Evolutionary conservation across 2,113 vertebrate species (phyloP).

Genomic region (Hiodon alosoides): DNA sequence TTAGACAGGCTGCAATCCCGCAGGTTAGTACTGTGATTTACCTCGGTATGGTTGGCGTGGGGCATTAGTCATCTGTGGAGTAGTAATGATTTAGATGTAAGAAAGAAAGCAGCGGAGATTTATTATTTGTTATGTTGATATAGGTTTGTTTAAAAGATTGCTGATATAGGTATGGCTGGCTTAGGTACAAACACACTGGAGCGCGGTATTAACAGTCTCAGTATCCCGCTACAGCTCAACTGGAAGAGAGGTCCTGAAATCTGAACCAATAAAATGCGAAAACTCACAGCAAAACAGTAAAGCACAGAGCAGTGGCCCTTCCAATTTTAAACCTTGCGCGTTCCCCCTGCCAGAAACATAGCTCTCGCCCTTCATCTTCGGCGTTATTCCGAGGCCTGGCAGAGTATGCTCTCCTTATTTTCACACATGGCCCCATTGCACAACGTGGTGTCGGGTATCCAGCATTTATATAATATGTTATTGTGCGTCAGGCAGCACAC

Average conservation of each 20-base stretch:
- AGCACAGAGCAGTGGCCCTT: conserved; percentile 14
- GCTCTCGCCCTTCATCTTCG: conserved; percentile 34
- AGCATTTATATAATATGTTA: conserved; percentile 40
- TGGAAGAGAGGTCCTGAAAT: conserved; percentile 6
- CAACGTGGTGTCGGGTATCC: conserved; percentile 44
- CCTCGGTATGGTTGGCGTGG: neutral
- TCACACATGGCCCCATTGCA: conserved; percentile 41
- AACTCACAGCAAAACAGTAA: conserved; percentile 16
- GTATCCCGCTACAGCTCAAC: neutral
- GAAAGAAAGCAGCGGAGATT: neutral
- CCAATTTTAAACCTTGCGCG: conserved; percentile 40
- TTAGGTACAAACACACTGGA: too few species aligned
- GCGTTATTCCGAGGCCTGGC: conserved; percentile 35
- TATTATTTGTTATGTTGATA: neutral
- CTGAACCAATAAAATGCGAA: conserved; percentile 22
- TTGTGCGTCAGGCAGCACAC: conserved; percentile 35
- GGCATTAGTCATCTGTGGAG: too few species aligned
- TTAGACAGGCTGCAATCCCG: neutral
- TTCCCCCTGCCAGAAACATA: conserved; percentile 39
- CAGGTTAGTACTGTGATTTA: neutral
- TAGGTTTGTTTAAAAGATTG: conserved; percentile 8
- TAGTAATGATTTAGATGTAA: neutral
- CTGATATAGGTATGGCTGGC: neutral
- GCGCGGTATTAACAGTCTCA: too few species aligned
- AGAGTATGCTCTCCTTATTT: conserved; percentile 39